Conservation (phyloP, 2,113 vertebrate species). For the Rhagologus leucostigma region DNA sequence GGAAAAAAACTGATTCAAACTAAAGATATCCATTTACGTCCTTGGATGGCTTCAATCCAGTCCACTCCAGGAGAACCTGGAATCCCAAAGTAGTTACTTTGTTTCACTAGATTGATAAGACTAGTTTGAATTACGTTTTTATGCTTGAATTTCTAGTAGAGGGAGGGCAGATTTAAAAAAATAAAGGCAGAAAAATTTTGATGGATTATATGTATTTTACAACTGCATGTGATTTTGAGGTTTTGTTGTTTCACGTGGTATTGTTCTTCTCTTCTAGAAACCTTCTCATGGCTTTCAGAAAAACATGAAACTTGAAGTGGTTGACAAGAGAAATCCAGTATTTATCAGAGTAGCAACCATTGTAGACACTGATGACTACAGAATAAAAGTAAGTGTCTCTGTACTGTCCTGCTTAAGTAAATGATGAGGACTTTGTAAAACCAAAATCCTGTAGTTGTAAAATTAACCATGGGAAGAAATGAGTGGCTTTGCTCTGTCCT, state of each 20-base stretch:
- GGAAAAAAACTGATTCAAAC: neutral
- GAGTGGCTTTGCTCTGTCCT: neutral
- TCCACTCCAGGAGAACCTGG: neutral
- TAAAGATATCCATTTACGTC: neutral
- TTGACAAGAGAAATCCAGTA: conserved; percentile 84
- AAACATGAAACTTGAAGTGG: conserved; percentile 82
- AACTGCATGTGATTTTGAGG: neutral
- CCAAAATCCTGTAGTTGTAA: neutral
- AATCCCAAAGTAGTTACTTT: neutral
- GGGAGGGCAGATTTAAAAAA: neutral
- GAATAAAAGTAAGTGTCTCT: conserved; percentile 77
- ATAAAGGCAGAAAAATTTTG: neutral
- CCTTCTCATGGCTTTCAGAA: conserved; percentile 84
- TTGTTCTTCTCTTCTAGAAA: conserved; percentile 66
- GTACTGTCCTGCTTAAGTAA: neutral
- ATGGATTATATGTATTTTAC: neutral
- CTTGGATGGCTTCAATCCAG: neutral
- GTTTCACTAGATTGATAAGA: neutral
- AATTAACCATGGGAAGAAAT: neutral
- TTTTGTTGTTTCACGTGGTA: neutral
- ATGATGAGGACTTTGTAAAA: neutral
- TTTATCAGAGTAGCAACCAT: conserved; percentile 83
- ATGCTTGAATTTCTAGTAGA: neutral
- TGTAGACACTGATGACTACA: conserved; percentile 81
- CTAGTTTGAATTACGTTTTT: neutral